Evolutionary conservation across 2,888 invertebrate genomes (phyloP), one percentile per base, ranked within the genome.

Genomic region (Acrocyrtus sp.): DNA sequence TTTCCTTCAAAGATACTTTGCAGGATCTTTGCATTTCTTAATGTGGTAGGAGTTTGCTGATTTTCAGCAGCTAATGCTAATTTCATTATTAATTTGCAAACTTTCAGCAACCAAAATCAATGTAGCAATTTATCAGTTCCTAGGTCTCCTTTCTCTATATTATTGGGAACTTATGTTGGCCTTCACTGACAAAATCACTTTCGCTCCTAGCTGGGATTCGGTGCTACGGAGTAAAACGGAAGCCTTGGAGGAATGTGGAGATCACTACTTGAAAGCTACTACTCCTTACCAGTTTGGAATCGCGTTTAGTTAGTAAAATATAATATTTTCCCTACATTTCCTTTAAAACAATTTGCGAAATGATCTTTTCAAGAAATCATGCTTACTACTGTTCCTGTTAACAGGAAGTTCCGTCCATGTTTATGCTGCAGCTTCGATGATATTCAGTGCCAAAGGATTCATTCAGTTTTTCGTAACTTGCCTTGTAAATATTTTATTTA

Each of bases 381-480:
- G n/a, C n/a, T n/a, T n/a, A n/a, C n/a, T n/a, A n/a, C n/a, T n/a
- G n/a, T n/a, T n/a, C n/a, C n/a, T n/a, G n/a, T n/a, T n/a, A 34
- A 3, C 57, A 62, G 65, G 45, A 19, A 50, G 26, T 0, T 63
- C 72, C 0, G 61, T 67, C 4, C 21, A 41, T n/a, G n/a, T 61
- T 26, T 73, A 60, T n/a, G 15, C 60, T 4, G 27, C 43, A 4
- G 47, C 72, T 1, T 41, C 45, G 15, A 12, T 27, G 1, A 53
- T 66, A 12, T 72, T 41, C 45, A 34, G 39, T 17, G 6, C 48
- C 6, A 72, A 66, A 21, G 72, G 72, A 4, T 41, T 47, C 4
- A 2, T 60, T 22, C 66, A 66, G n/a, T 72, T 72, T 34, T 60
- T 73, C 22, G 34, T 67, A 3, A 73, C 73, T 22, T 73, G 67